Percentiles rank a stretch among this genome's conserved stretches.
These are phyloP conservation scores for Rhabdornis inornatus DNA, from an alignment of 2,113 vertebrate genomes.

Conservation along the genomic window DNA sequence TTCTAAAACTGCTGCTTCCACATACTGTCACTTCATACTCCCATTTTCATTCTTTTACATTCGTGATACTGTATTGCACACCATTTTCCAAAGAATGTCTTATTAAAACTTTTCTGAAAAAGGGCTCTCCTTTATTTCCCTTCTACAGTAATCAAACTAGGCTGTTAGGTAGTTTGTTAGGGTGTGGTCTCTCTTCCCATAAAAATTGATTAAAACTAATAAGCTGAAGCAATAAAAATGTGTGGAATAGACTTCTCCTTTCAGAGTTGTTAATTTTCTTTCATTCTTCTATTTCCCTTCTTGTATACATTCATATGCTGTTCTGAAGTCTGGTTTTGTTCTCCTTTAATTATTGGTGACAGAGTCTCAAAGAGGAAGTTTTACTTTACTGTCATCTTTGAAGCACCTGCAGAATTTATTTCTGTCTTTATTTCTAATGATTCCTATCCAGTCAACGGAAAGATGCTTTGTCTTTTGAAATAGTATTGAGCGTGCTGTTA, in stretches of 20 bases:
- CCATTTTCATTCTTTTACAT: neutral
- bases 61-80: neutral
- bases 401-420: neutral
- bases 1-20: neutral
- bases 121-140: neutral
- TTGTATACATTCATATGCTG: neutral
- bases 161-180: neutral
- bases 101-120: neutral
- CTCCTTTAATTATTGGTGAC: neutral
- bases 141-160: neutral
- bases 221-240: neutral
- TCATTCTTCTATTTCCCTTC: neutral
- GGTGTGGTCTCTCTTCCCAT: neutral
- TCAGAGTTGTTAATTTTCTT: neutral
- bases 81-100: neutral
- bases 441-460: neutral
- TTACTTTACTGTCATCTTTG: neutral
- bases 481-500: neutral
- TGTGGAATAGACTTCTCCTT: neutral
- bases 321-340: neutral
- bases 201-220: neutral
- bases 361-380: neutral
- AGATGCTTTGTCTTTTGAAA: neutral
- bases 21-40: neutral
- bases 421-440: neutral